Percentiles rank a stretch among this genome's conserved stretches.
Evolutionary conservation across 2,888 invertebrate genomes (phyloP).

Genomic region (Pachliopta kotzebuea): DNA sequence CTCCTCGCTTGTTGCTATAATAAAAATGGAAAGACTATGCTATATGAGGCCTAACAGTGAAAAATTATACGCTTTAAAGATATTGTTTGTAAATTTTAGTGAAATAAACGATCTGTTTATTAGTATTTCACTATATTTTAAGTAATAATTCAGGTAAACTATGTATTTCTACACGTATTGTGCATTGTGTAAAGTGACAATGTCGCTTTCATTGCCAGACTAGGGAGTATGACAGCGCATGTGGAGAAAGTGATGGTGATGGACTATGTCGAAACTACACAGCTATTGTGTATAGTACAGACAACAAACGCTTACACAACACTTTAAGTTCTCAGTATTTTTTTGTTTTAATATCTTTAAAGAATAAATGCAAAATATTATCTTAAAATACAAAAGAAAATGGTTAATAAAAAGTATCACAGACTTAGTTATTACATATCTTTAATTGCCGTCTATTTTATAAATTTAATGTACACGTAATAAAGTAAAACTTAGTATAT

Average conservation of each 20-base stretch:
- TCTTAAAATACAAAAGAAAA: not conserved
- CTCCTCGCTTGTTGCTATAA: too few relatives aligned
- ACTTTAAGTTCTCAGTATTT: not conserved
- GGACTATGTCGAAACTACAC: conserved; percentile 32
- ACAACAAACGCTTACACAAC: not conserved
- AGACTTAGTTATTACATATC: too few relatives aligned
- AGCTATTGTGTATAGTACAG: conserved; percentile 1
- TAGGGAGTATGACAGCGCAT: conserved; percentile 49
- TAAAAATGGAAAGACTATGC: too few relatives aligned
- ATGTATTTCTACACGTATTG: conserved; percentile 51
- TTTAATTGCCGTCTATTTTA: too few relatives aligned
- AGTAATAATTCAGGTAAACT: conserved; percentile 5
- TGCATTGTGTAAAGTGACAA: conserved; percentile 57
- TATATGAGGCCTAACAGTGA: too few relatives aligned
- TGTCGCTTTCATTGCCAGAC: conserved; percentile 59
- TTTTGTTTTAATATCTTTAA: not conserved
- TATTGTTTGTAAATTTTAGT: not conserved
- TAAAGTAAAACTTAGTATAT: too few relatives aligned
- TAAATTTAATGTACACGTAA: too few relatives aligned
- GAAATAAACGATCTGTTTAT: not conserved
- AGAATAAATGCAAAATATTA: not conserved
- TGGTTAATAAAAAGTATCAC: not conserved
- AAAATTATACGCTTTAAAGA: not conserved
- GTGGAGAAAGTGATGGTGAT: conserved; percentile 56
- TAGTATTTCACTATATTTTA: not conserved